Percentiles rank a stretch among this genome's conserved stretches.
Evolutionary conservation across 2,113 vertebrate species (phyloP).

Genomic region (Callipepla californica): DNA sequence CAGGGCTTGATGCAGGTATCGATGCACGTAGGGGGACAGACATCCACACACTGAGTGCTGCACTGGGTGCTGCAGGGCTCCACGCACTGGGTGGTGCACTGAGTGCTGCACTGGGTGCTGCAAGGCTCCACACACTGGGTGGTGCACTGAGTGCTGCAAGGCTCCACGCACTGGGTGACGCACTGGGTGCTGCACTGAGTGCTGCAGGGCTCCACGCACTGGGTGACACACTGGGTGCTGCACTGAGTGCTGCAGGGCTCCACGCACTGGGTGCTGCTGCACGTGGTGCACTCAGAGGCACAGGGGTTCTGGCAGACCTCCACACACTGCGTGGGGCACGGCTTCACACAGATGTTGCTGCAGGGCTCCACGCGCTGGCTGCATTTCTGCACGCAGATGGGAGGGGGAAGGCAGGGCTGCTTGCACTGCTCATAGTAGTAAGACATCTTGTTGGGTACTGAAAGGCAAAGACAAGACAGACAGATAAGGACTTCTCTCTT

Average conservation of each 20-base stretch:
- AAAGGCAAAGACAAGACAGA: neutral
- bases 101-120: neutral
- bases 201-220: neutral
- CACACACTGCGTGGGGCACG: accelerated
- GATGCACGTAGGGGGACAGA: neutral
- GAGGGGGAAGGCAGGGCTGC: constrained; percentile 56
- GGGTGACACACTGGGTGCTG: neutral
- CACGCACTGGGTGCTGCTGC: neutral
- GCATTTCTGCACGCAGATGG: constrained; percentile 5
- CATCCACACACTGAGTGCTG: neutral
- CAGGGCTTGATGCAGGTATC: neutral
- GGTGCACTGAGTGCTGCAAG: neutral
- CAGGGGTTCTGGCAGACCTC: neutral
- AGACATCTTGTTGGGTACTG: neutral
- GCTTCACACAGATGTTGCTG: neutral
- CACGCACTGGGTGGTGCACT: neutral
- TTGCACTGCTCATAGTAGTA: constrained; percentile 68
- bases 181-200: neutral
- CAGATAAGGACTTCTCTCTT: accelerated
- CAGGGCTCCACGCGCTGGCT: neutral
- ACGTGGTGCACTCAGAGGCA: neutral
- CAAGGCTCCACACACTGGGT: neutral
- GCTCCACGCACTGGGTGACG: neutral
- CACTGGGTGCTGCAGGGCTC: neutral
- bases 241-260: neutral